These are phyloP conservation scores for Dioctria linearis DNA, from an alignment of 2,888 invertebrate genomes.

Conservation along the genomic window DNA sequence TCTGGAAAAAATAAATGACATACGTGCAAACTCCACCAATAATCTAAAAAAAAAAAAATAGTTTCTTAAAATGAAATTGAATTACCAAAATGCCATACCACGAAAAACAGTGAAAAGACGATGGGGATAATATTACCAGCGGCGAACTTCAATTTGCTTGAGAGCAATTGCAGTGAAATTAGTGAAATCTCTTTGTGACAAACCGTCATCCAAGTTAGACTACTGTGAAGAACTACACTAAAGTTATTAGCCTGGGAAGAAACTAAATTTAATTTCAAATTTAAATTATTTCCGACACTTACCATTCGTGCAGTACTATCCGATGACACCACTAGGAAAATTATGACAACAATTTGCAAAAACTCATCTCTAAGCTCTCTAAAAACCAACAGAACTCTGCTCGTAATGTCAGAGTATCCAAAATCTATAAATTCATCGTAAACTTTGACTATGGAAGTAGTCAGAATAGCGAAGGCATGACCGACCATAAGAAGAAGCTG, in stretches of 20 bases:
- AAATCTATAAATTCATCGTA: constrained; percentile 18
- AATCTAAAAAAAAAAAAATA: not conserved
- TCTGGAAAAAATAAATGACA: constrained; percentile 27
- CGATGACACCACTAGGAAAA: constrained; percentile 1
- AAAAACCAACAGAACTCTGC: not conserved
- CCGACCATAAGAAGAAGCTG: constrained; percentile 17
- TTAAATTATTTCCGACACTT: no score
- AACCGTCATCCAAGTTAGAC: not conserved
- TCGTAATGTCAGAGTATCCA: not conserved
- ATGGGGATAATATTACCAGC: constrained; percentile 11
- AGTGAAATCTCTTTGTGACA: not conserved
- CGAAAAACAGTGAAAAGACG: constrained; percentile 21
- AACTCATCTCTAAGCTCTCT: constrained; percentile 39
- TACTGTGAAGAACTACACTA: constrained; percentile 2
- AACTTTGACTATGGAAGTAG: constrained; percentile 24
- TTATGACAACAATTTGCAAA: constrained; percentile 15
- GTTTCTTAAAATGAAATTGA: not conserved
- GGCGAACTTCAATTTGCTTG: not conserved
- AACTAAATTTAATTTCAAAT: not conserved
- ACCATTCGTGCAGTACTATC: constrained; percentile 17
- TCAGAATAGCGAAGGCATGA: constrained; percentile 28
- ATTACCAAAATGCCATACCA: constrained; percentile 3
- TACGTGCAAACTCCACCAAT: constrained; percentile 23
- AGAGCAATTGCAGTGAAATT: not conserved
- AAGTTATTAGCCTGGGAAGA: constrained; percentile 3